Base-by-base conservation (phyloP, 2,888 invertebrate genomes). In the Lypha dubia region DNA sequence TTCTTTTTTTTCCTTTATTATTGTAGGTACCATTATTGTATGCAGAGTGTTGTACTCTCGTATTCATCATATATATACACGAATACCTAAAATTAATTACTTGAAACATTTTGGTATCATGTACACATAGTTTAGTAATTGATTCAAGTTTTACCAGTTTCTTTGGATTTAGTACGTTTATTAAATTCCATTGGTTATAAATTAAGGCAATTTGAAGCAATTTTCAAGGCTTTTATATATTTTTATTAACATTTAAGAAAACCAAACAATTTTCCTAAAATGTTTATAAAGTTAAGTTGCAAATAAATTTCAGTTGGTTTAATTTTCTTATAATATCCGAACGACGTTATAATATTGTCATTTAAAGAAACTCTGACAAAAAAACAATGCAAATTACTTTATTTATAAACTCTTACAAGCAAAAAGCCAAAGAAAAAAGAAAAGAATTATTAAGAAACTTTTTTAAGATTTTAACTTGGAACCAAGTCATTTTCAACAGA, bases 381-480 rank as follows among this genome's bases (percentile, higher is more conserved):
- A 20, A 38, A 51, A 32, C 4, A 15, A 56, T 38, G 38, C 38
- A 38, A 73, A 65, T 70, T 70, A 68, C 32, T 70, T 56, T 73
- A 73, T 65, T 49, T 56, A 75, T 58, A 79, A 79, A 75, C 83
- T 83, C 70, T 68, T 17, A 1, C 17, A 60, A 53, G 51, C 28
- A 44, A 28, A 44, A 46, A 49, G 24, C 7, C 4, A 41, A n/a
- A 2, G 8, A 70, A 44, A 67, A 67, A 77, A 63, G 17, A 70
- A 58, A 68, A 70, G 79, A 75, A 84, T 84, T 80, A 79, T 76
- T 63, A 76, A 71, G 71, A 84, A 83, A 84, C 75, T 80, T 84
- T 11, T 17, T 53, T 13, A 32, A 49, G 20, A 41, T 41, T 60
- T 74, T 74, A 60, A 76, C 63, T 70, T 49, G 53, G 56, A 65